phyloP scores from a whole-genome alignment of 2,113 vertebrate genomes.

The Suncus etruscus region DNA sequence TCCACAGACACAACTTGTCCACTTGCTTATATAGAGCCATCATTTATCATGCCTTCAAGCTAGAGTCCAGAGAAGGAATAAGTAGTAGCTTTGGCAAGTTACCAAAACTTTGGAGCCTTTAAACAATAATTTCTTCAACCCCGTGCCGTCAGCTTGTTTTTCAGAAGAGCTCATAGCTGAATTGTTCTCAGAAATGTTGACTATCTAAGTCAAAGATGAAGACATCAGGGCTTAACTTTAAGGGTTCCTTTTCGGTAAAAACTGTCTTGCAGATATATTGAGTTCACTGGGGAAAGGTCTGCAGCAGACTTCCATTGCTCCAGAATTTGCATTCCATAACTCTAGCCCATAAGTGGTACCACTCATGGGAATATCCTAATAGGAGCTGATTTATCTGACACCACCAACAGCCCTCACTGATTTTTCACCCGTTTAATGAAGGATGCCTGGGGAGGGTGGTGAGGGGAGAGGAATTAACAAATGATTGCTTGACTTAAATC shows the following conservation, averaged over 20 bases:
- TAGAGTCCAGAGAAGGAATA: not conserved
- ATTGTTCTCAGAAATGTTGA: slow-evolving; percentile 72
- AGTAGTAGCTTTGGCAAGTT: not conserved
- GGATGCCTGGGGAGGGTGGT: not conserved
- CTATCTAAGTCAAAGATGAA: slow-evolving; percentile 52
- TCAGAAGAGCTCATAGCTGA: slow-evolving; percentile 44
- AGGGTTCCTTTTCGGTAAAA: slow-evolving; percentile 57
- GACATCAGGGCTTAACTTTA: slow-evolving; percentile 23
- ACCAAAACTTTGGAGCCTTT: not conserved
- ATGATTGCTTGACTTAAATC: not conserved
- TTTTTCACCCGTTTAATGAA: not conserved
- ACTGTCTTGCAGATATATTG: slow-evolving; percentile 9
- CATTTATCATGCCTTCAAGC: not conserved
- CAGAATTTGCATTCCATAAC: slow-evolving; percentile 36
- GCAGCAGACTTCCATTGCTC: not conserved
- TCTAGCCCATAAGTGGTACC: not conserved
- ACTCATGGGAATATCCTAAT: not conserved
- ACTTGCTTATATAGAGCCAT: not conserved
- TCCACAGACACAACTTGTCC: not conserved
- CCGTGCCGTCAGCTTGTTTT: slow-evolving; percentile 37
- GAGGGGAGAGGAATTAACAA: not conserved
- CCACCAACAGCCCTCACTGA: too few species aligned
- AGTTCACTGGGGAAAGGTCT: not conserved
- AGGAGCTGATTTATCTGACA: not conserved
- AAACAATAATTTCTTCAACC: not conserved